Base-by-base conservation (phyloP, 2,888 invertebrate species). In the Calameuta pallipes region DNA sequence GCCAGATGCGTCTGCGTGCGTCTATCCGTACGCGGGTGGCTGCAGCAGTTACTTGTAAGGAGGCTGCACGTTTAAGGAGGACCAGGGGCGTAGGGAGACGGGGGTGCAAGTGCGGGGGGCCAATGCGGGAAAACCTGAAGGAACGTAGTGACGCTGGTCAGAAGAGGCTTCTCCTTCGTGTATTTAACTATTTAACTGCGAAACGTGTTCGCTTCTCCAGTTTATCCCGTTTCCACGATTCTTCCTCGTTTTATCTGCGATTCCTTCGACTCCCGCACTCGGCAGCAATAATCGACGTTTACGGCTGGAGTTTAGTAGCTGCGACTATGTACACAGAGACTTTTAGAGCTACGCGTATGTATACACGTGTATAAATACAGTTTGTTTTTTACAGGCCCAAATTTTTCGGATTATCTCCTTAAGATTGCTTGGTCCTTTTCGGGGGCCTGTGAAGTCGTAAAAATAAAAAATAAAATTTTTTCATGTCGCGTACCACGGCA, bases 351-450 rank as follows among this genome's bases (percentile, higher is more conserved):
- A 56, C 70, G 37, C 73, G 35, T 75, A 23, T 4, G 35, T 75
- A 23, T 6, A 13, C 34, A 30, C 70, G 73, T 80, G 76, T 79
- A 81, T 82, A 81, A 41, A 81, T 83, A 31, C 71, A 70, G 13
- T 34, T 71, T 23, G 31, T 34, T 71, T 33, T 77, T 73, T 12
- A 36, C 69, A 12, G 75, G 41, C 76, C 41, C 74, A 34, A 71
- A 71, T 36, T 74, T 74, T 81, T 37, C 34, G 77, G 41, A 56
- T 78, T 78, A 76, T 80, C 78, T 35, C 41, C 71, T 69, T 11
- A 30, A 79, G 74, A 79, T 77, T 37, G 34, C 69, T 36, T 3
- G 69, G 56, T 33, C 13, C 69, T 78, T 71, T 31, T 70, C 23
- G 35, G 11, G n/a, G 13, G 30, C 9, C 56, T 56, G 23, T 56